A percentile compares a stretch with the other conserved stretches of the same genome.
Conservation (phyloP, 2,797 vertebrate genomes). For the Euphonia xanthogaster region DNA sequence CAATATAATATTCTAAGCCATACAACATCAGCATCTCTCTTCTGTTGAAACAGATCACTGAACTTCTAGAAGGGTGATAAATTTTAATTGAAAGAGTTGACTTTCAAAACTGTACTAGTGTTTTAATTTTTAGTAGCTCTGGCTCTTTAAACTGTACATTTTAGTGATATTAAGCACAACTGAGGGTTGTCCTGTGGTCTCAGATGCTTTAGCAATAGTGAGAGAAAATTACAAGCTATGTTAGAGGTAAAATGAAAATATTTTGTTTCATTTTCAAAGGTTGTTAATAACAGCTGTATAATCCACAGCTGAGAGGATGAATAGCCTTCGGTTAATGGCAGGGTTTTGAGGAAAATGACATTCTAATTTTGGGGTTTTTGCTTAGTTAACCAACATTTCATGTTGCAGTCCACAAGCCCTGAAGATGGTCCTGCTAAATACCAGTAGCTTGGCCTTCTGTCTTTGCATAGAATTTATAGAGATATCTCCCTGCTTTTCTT, state of each 20-base stretch:
- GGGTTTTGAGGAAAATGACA: background rate
- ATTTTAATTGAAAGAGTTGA: background rate
- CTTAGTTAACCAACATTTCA: background rate
- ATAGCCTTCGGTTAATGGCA: background rate
- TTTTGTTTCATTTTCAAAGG: constrained; percentile 4
- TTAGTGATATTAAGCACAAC: background rate
- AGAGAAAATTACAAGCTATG: background rate
- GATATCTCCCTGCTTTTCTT: background rate
- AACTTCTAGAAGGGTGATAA: background rate
- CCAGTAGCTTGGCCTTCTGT: background rate
- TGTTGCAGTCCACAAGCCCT: background rate
- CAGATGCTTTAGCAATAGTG: background rate
- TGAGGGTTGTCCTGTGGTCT: background rate
- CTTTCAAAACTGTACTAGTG: background rate
- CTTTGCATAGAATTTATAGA: background rate
- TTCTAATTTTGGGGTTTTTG: background rate
- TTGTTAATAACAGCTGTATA: background rate
- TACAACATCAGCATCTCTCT: background rate
- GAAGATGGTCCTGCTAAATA: background rate
- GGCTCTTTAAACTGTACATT: background rate
- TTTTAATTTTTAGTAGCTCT: background rate
- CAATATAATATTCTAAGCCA: background rate
- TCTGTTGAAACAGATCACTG: background rate
- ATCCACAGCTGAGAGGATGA: background rate
- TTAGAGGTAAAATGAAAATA: background rate